Evolutionary conservation across 1,140 invertebrate genomes (phyloP).

Genomic region (Drosophila asahinai): DNA sequence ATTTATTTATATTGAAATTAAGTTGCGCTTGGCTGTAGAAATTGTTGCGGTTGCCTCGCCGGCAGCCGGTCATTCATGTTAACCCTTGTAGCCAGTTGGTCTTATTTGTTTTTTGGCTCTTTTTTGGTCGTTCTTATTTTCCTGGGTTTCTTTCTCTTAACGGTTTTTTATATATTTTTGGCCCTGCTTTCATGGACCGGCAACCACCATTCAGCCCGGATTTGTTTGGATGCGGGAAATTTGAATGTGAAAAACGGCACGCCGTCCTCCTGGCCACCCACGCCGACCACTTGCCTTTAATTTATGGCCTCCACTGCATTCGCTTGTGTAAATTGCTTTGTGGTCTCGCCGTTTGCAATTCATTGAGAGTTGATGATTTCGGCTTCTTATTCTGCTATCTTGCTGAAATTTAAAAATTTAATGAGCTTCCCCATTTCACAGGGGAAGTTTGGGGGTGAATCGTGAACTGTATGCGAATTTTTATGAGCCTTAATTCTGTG

Average conservation of each 20-base stretch:
- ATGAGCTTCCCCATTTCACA: slow-evolving; percentile 34
- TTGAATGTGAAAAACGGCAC: slow-evolving; percentile 54
- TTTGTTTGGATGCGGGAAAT: slow-evolving; percentile 52
- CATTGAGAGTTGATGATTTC: slow-evolving; percentile 59
- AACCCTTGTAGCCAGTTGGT: slow-evolving; percentile 67
- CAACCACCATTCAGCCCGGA: slow-evolving; percentile 51
- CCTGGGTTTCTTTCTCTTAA: slow-evolving; percentile 30
- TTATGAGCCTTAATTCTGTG: background rate
- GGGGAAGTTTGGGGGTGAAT: background rate
- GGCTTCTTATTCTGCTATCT: slow-evolving; percentile 38
- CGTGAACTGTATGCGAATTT: background rate
- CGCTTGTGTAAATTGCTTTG: slow-evolving; percentile 74
- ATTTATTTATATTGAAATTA: slow-evolving; percentile 84
- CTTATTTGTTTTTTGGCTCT: slow-evolving; percentile 9
- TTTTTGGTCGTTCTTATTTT: slow-evolving; percentile 14
- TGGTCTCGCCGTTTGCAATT: slow-evolving; percentile 55
- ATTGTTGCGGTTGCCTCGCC: slow-evolving; percentile 71
- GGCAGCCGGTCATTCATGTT: slow-evolving; percentile 54
- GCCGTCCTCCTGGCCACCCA: background rate
- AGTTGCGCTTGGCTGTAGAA: slow-evolving; percentile 75
- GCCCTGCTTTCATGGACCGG: slow-evolving; percentile 47
- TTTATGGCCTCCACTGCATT: slow-evolving; percentile 69
- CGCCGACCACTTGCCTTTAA: slow-evolving; percentile 51
- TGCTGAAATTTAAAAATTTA: slow-evolving; percentile 53
- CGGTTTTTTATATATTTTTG: slow-evolving; percentile 46